These are phyloP conservation scores for Capitella teleta DNA, from an alignment of 1,140 invertebrate species.

Conservation along the genomic window DNA sequence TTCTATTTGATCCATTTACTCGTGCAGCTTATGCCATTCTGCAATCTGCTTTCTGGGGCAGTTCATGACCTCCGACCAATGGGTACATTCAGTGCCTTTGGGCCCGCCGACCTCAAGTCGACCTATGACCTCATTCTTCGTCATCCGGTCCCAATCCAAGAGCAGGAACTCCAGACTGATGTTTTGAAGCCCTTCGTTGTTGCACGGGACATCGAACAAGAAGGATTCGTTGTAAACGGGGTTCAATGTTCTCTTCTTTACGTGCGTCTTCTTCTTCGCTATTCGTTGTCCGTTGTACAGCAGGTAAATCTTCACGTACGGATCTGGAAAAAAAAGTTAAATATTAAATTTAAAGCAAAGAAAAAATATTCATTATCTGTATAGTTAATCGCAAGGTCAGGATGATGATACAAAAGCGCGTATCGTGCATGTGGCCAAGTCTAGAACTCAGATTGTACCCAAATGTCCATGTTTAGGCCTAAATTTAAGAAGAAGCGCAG, in stretches of 20 bases:
- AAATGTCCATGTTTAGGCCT: too few species aligned
- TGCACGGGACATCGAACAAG: conserved; percentile 52
- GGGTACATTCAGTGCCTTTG: conserved; percentile 63
- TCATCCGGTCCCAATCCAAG: conserved; percentile 92
- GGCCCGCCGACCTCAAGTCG: conserved; percentile 77
- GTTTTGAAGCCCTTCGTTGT: conserved; percentile 66
- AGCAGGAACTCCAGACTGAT: conserved; percentile 85
- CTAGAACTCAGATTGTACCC: too few species aligned
- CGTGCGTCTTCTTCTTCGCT: conserved; percentile 97
- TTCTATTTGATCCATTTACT: too few species aligned
- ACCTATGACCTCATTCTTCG: conserved; percentile 96
- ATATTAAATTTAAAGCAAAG: too few species aligned
- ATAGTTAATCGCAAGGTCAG: too few species aligned
- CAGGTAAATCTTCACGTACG: conserved; percentile 90
- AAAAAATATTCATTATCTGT: too few species aligned
- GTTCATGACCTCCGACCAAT: conserved; percentile 92
- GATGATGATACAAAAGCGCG: too few species aligned
- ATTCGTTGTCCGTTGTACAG: conserved; percentile 93
- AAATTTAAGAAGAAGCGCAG: too few species aligned
- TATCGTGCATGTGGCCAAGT: too few species aligned
- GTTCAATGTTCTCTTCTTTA: conserved; percentile 92
- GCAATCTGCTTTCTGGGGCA: conserved; percentile 94
- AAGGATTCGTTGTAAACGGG: conserved; percentile 98
- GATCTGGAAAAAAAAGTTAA: conserved; percentile 46
- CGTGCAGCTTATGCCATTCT: conserved; percentile 92